Conservation (phyloP, 2,113 vertebrate genomes). For the Talpa occidentalis region DNA sequence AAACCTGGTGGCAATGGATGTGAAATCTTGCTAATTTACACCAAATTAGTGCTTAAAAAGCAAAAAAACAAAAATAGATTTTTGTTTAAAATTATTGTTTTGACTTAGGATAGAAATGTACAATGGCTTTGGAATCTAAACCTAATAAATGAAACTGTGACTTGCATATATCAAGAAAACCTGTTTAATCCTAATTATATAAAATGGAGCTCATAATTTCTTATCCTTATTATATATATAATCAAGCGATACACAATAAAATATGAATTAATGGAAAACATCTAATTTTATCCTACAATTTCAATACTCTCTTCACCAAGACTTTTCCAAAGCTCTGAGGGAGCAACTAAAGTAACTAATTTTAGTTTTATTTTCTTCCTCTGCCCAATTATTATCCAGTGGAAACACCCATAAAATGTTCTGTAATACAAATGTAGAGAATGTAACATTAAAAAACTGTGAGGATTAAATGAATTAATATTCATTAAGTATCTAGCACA, state of each 20-base stretch:
- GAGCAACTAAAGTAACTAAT: slow-evolving; percentile 20
- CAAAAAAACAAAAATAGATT: slow-evolving; percentile 30
- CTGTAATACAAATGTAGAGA: background rate
- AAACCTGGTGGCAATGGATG: slow-evolving; percentile 14
- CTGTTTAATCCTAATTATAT: background rate
- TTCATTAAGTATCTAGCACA: background rate
- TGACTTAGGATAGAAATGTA: background rate
- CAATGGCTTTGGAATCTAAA: slow-evolving; percentile 4
- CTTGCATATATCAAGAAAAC: background rate
- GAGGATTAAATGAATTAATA: slow-evolving; percentile 29
- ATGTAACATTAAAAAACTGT: background rate
- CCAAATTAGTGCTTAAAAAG: slow-evolving; percentile 7
- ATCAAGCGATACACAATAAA: slow-evolving; percentile 22
- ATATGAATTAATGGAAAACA: slow-evolving; percentile 28
- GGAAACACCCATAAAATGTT: slow-evolving; percentile 19
- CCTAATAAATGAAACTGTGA: slow-evolving; percentile 42
- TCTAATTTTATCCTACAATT: slow-evolving; percentile 31
- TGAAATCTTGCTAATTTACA: slow-evolving; percentile 26
- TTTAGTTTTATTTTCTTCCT: slow-evolving; percentile 30
- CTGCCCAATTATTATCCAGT: background rate
- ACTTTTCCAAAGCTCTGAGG: slow-evolving; percentile 25
- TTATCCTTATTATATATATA: background rate
- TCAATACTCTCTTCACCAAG: slow-evolving; percentile 8
- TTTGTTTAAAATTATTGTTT: slow-evolving; percentile 23
- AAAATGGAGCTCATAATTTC: slow-evolving; percentile 16